A percentile compares a stretch with the other conserved stretches of the same genome.
Conservation (phyloP, 2,113 vertebrate genomes). For the Dromas ardeola region DNA sequence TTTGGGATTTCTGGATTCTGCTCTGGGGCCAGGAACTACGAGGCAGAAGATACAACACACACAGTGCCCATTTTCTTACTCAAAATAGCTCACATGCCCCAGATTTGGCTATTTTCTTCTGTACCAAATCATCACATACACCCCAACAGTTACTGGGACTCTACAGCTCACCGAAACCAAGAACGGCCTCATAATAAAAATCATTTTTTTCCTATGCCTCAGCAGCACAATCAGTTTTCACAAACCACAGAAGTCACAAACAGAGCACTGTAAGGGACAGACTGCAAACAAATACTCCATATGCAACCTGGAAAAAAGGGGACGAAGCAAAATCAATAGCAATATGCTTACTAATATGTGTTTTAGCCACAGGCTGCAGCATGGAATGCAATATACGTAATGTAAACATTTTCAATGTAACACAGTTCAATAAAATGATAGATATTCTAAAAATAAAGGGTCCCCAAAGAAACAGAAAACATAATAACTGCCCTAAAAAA, state of each 20-base stretch:
- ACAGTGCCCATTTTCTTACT: not conserved
- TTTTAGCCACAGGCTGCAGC: conserved; percentile 36
- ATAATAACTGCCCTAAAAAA: not conserved
- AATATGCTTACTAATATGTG: conserved; percentile 48
- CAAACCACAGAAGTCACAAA: not conserved
- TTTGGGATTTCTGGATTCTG: not conserved
- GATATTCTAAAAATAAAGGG: conserved; percentile 44
- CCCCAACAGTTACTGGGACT: not conserved
- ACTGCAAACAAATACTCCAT: conserved; percentile 23
- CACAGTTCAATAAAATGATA: conserved; percentile 40
- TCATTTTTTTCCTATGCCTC: not conserved
- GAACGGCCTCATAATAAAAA: not conserved
- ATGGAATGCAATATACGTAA: conserved; percentile 35
- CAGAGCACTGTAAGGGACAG: not conserved
- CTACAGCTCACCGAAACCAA: not conserved
- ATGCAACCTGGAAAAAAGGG: not conserved
- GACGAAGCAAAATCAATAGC: conserved; percentile 54
- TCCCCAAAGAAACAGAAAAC: conserved; percentile 14
- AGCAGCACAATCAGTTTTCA: not conserved
- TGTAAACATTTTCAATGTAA: conserved; percentile 4
- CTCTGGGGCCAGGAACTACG: not conserved
- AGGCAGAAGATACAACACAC: not conserved
- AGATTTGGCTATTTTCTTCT: not conserved
- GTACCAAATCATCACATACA: not conserved
- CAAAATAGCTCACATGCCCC: fast-evolving